Evolutionary conservation across 2,113 vertebrate genomes (phyloP).

Genomic region (Cryptotis parvus): DNA sequence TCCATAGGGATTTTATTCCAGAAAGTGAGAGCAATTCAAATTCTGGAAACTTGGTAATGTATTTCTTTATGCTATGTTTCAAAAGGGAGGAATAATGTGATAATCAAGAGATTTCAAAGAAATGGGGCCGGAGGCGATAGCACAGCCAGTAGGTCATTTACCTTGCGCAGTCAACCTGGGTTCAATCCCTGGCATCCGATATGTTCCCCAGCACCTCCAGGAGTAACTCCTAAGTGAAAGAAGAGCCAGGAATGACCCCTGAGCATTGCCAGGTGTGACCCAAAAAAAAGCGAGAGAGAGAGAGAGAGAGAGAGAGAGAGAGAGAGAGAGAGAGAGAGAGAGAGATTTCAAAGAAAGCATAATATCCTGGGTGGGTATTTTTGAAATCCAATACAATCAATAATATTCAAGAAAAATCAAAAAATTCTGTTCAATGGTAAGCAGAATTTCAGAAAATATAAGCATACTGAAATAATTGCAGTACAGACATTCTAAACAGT

Average conservation of each 20-base stretch:
- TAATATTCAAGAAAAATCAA: not conserved
- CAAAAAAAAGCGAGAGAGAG: too few relatives aligned
- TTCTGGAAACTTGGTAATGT: not conserved
- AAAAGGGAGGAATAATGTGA: not conserved
- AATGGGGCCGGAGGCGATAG: too few relatives aligned
- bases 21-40: not conserved
- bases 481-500: not conserved
- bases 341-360: slow-evolving; percentile 21
- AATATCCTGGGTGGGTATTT: not conserved
- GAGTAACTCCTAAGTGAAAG: too few relatives aligned
- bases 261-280: too few relatives aligned
- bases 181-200: too few relatives aligned
- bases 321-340: too few relatives aligned
- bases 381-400: not conserved
- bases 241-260: too few relatives aligned
- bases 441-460: too few relatives aligned
- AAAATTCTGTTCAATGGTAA: not conserved
- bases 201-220: too few relatives aligned
- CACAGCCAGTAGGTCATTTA: too few relatives aligned
- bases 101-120: slow-evolving; percentile 13
- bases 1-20: slow-evolving; percentile 14
- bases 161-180: too few relatives aligned
- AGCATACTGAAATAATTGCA: not conserved
- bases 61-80: slow-evolving; percentile 9
- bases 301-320: too few relatives aligned